phyloP scores from a whole-genome alignment of 35 echinoderm and acorn worm genomes.

The Lytechinus variegatus region DNA sequence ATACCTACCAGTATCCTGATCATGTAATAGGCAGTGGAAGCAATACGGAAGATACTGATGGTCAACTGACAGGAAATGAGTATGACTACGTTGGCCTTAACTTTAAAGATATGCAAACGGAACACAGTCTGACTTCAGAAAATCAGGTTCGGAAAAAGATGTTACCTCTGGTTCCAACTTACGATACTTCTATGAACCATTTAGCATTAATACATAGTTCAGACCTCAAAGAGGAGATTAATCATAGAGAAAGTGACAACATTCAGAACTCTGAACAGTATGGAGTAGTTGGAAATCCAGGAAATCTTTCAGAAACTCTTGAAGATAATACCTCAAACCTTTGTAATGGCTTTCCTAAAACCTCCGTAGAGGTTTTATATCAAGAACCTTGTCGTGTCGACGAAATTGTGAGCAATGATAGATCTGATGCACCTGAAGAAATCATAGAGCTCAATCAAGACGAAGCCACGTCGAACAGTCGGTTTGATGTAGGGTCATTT shows the following conservation, averaged over 20 bases:
- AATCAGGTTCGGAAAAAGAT: neutral
- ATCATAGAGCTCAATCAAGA: neutral
- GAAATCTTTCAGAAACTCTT: neutral
- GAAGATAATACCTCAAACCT: neutral
- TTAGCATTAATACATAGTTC: neutral
- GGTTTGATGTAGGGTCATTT: neutral
- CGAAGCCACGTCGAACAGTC: neutral
- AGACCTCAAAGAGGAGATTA: neutral
- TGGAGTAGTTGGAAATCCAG: neutral
- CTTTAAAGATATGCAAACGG: neutral
- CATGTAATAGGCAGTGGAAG: neutral
- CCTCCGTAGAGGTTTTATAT: neutral
- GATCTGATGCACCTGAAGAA: neutral
- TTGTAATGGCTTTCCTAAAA: neutral
- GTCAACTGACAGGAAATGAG: neutral
- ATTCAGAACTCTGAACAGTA: neutral
- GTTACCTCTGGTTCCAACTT: neutral
- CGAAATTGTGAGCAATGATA: neutral
- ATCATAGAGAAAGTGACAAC: neutral
- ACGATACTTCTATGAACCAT: neutral
- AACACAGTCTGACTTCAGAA: neutral
- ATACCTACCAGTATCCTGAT: neutral
- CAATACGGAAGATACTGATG: neutral
- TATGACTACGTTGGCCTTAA: neutral
- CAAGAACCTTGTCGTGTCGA: neutral